Base-by-base conservation (phyloP, 2,888 invertebrate genomes). In the Plagodis pulveraria region DNA sequence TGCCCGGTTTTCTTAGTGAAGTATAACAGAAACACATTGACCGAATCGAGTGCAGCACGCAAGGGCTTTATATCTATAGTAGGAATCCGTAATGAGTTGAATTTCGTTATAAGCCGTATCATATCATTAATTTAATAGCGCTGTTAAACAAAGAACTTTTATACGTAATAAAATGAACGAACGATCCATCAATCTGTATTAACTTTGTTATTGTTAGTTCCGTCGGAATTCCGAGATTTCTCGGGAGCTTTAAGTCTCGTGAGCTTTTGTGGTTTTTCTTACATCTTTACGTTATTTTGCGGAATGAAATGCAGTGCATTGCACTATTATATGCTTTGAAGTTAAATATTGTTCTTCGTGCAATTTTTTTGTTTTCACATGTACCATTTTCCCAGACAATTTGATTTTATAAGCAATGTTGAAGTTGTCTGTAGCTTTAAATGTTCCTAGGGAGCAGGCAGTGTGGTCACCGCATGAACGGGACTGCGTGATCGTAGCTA, bases 21-120 rank as follows among this genome's bases (percentile, higher is more conserved):
- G 80, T 77, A 80, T 84, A 81, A 86, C 81, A 83, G 87, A 81
- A 84, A 86, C 78, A 80, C 73, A 82, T 83, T 75, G 83, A 75
- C 71, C 73, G 76, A 74, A 77, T 74, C 73, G 70, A 66, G 74
- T 68, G 70, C 70, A 63, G 56, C 65, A 71, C 64, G 66, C 67
- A 69, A 69, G 42, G 42, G 6, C 42, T 8, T 9, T 53, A 6
- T 9, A 38, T 66, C 54, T 65, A 65, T 63, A 56, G 61, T 63
- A 56, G 61, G 62, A 47, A 53, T 36, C 54, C 50, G 33, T 57
- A 57, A 58, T 60, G 62, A 63, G 65, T 66, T 74, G 71, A 70
- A 80, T 83, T 83, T 80, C 76, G 76, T 81, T 80, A 73, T 79
- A 78, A 63, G 80, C 80, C 82, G 77, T 83, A 80, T 77, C 74